A percentile compares a stretch with the other conserved stretches of the same genome.
Conservation (phyloP, 2,113 vertebrate species). For the Zosterops hypoxanthus region DNA sequence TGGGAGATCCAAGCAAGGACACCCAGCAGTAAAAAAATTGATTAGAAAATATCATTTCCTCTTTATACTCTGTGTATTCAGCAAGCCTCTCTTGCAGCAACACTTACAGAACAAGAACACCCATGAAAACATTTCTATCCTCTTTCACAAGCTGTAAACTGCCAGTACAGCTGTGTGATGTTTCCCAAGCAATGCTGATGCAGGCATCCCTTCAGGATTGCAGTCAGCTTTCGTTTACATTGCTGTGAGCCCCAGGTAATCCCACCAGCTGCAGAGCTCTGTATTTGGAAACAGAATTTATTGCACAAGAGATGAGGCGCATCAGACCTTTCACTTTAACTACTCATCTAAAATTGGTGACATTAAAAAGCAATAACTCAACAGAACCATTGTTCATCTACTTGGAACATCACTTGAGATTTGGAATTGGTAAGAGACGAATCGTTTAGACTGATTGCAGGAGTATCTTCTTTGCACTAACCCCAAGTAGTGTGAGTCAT, state of each 20-base stretch:
- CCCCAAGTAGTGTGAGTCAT: neutral
- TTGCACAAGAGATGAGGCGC: neutral
- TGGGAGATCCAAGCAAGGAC: neutral
- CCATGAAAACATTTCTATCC: neutral
- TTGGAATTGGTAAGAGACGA: neutral
- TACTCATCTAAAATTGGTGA: neutral
- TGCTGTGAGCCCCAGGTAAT: neutral
- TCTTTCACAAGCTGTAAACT: neutral
- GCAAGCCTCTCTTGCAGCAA: neutral
- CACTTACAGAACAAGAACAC: neutral
- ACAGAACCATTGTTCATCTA: neutral
- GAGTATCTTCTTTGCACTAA: constrained; percentile 18
- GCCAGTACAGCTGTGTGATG: neutral
- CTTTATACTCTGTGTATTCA: neutral
- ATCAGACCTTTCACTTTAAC: neutral
- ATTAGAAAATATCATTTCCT: neutral
- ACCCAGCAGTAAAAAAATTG: neutral
- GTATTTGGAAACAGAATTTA: neutral
- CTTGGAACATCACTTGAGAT: constrained; percentile 3
- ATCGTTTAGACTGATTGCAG: neutral
- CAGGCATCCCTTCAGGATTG: neutral
- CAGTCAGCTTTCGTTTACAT: neutral
- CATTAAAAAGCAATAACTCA: neutral
- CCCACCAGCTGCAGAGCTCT: neutral
- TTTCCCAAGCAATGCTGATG: neutral